Evolutionary conservation across 1,140 invertebrate species (phyloP).

Genomic region (Mylabris phalerata): DNA sequence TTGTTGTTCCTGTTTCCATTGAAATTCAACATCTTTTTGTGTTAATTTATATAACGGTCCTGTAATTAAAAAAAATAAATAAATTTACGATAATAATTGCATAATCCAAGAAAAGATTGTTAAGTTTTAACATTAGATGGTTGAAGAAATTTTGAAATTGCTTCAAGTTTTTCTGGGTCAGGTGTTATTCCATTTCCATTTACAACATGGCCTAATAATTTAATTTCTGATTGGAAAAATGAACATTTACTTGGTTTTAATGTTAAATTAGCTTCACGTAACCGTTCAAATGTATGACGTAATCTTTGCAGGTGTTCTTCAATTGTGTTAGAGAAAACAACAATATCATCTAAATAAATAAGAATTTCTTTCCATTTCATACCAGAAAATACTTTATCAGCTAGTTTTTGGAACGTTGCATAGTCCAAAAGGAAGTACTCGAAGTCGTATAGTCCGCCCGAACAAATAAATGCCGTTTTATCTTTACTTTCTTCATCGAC

Average conservation of each 20-base stretch:
- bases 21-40: background rate
- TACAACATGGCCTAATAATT: slow-evolving; percentile 2
- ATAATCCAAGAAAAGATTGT: slow-evolving; percentile 1
- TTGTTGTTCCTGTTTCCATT: background rate
- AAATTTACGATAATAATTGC: slow-evolving; percentile 11
- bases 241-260: slow-evolving; percentile 1
- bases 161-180: background rate
- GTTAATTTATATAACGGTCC: background rate
- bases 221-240: background rate
- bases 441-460: background rate
- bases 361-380: slow-evolving; percentile 9
- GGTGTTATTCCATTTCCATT: background rate
- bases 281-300: background rate
- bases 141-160: background rate
- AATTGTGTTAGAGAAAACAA: slow-evolving; percentile 1
- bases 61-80: background rate
- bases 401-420: slow-evolving; percentile 15
- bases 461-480: background rate
- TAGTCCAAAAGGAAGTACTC: slow-evolving; percentile 18
- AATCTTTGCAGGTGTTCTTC: slow-evolving; percentile 6
- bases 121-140: background rate
- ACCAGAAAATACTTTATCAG: slow-evolving; percentile 5
- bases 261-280: background rate
- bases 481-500: background rate
- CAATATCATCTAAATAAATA: slow-evolving; percentile 14